Base-by-base conservation (phyloP, 2,888 invertebrate genomes). In the Nomada hirtipes region DNA sequence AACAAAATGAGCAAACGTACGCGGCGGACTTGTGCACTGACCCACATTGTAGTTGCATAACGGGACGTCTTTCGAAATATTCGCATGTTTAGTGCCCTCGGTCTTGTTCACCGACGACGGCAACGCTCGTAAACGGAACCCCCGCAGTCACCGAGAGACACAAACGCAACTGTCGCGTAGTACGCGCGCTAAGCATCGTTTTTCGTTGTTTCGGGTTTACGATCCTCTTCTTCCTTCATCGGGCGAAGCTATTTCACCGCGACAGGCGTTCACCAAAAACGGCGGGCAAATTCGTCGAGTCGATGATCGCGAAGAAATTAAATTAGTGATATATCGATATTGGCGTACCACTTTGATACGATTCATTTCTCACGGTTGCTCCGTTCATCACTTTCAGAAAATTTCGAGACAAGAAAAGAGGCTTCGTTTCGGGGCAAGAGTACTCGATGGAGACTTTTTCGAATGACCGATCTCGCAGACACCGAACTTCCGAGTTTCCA, bases 31-130 rank as follows among this genome's bases (percentile, higher is more conserved):
- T 82, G 80, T 86, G 89, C 87, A 81, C 88, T 91, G 91, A 91
- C 89, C 90, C 89, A 92, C 90, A 91, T 91, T 91, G 89, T 90
- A 88, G 90, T 91, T 92, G 91, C 90, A 88, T 90, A 92, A 91
- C 90, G 89, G 91, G 85, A 89, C 85, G 85, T 75, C 80, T 90
- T 88, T 86, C 86, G 86, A 89, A 91, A 90, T 91, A 90, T 90
- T 90, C 86, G 87, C 86, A 86, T 88, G 87, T 89, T 90, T 89
- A 91, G 84, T 86, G 81, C 82, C 84, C 83, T 81, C 67, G 79
- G 86, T 76, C 79, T 79, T 86, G 83, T 85, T 82, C 76, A 75
- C 60, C 83, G 84, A 86, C 81, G 76, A 86, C 79, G 78, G 80
- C 70, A 67, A 75, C 69, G 84, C 80, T 88, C 88, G 88, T 88